Percentiles rank a stretch among this genome's conserved stretches.
These are phyloP conservation scores for Delichon dasypus DNA, from an alignment of 2,797 vertebrate species.

Conservation along the genomic window DNA sequence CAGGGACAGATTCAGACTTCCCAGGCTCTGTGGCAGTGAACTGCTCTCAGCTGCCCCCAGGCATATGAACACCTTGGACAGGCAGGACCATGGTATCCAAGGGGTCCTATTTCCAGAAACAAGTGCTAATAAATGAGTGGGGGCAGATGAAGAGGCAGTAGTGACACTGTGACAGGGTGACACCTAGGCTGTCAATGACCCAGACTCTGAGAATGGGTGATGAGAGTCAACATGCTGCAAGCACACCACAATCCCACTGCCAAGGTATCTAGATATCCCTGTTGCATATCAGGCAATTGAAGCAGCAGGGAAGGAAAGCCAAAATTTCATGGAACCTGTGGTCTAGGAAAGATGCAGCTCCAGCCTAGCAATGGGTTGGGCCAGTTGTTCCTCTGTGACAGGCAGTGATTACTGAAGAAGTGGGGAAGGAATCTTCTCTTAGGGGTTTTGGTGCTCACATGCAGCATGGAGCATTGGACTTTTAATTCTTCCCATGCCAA, in stretches of 20 bases:
- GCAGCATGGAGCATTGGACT: neutral
- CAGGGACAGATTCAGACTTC: neutral
- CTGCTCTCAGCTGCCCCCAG: neutral
- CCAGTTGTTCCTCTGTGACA: neutral
- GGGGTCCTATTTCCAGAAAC: neutral
- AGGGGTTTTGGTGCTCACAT: neutral
- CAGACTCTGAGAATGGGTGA: neutral
- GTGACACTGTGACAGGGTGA: neutral
- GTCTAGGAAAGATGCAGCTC: neutral
- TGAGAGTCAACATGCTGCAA: neutral
- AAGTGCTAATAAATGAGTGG: neutral
- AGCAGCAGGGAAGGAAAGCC: neutral
- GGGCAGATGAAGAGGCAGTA: accelerated
- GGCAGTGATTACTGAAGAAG: neutral
- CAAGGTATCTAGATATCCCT: accelerated
- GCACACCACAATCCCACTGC: neutral
- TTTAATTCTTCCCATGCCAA: neutral
- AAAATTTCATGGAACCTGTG: accelerated
- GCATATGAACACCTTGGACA: no score
- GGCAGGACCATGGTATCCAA: accelerated
- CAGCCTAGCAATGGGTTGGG: accelerated
- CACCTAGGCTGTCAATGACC: neutral
- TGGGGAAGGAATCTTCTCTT: neutral
- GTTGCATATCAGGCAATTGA: neutral
- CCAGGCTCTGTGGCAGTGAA: neutral